Conservation (phyloP, 2,888 invertebrate species). For the Lithosia quadra region DNA sequence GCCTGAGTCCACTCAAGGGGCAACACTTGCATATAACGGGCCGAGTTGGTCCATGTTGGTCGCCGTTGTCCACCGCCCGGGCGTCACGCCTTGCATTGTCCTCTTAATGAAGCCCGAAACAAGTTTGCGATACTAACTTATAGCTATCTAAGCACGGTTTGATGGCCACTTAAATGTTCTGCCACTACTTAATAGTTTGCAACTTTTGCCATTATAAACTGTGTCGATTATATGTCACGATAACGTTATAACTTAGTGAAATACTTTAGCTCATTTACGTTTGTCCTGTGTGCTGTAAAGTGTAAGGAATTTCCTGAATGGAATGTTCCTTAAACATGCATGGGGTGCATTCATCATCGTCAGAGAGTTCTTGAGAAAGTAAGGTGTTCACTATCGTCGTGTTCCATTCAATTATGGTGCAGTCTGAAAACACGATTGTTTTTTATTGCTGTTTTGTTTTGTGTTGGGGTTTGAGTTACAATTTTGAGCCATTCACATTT, state of each 20-base stretch:
- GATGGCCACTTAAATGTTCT: conserved; percentile 80
- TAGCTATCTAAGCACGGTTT: conserved; percentile 79
- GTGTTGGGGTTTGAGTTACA: too few relatives aligned
- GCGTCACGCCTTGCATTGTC: conserved; percentile 81
- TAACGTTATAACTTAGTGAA: conserved; percentile 51
- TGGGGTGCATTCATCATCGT: background rate
- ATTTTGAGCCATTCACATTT: too few relatives aligned
- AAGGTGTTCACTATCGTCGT: background rate
- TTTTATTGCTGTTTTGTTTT: too few relatives aligned
- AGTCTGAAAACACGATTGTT: too few relatives aligned
- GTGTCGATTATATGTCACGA: conserved; percentile 55
- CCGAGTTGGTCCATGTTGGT: conserved; percentile 68
- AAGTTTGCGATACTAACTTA: conserved; percentile 80
- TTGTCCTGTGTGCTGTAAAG: conserved; percentile 5
- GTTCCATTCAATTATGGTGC: background rate
- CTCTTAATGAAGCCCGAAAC: conserved; percentile 81
- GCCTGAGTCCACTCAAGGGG: conserved; percentile 69
- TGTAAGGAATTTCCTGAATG: background rate
- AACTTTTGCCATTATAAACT: conserved; percentile 79
- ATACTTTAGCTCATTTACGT: conserved; percentile 30
- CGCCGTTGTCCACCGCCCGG: conserved; percentile 51
- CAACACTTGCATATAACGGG: conserved; percentile 83
- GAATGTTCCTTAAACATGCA: background rate
- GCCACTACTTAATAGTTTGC: conserved; percentile 73
- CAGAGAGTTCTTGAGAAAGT: background rate